Percentiles rank a stretch among this genome's conserved stretches.
Conservation (phyloP, 2,888 invertebrate genomes). For the Limenitis camilla region DNA sequence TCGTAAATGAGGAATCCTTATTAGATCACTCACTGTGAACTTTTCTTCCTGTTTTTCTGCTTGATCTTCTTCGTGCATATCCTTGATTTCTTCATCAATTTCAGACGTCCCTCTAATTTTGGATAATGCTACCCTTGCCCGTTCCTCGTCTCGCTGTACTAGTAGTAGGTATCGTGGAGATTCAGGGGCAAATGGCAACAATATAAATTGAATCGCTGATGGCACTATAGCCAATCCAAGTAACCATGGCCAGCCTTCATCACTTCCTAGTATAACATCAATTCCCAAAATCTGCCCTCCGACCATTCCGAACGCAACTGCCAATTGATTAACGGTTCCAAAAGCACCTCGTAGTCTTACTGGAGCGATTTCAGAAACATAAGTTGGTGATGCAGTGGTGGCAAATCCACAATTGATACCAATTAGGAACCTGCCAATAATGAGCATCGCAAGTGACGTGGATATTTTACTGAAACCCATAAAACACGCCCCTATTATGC, state of each 20-base stretch:
- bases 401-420: slow-evolving; percentile 83
- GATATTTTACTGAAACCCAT: slow-evolving; percentile 80
- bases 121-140: slow-evolving; percentile 46
- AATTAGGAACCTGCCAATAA: slow-evolving; percentile 81
- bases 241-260: slow-evolving; percentile 65
- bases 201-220: slow-evolving; percentile 52
- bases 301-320: slow-evolving; percentile 63
- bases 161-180: slow-evolving; percentile 63
- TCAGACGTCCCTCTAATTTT: slow-evolving; percentile 54
- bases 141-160: slow-evolving; percentile 54
- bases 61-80: slow-evolving; percentile 65
- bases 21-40: slow-evolving; percentile 55
- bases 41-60: slow-evolving; percentile 58
- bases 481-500: slow-evolving; percentile 77
- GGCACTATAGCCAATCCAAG: slow-evolving; percentile 61
- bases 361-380: slow-evolving; percentile 68
- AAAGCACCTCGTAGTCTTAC: slow-evolving; percentile 60
- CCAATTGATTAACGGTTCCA: slow-evolving; percentile 68
- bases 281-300: slow-evolving; percentile 64
- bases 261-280: slow-evolving; percentile 59
- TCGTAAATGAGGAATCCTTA: slow-evolving; percentile 47
- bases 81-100: slow-evolving; percentile 65
- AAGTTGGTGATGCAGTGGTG: slow-evolving; percentile 68
- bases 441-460: slow-evolving; percentile 80
- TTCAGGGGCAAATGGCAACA: slow-evolving; percentile 62